Conservation (phyloP, 1,140 invertebrate genomes). For the Drosophila tsacasi region DNA sequence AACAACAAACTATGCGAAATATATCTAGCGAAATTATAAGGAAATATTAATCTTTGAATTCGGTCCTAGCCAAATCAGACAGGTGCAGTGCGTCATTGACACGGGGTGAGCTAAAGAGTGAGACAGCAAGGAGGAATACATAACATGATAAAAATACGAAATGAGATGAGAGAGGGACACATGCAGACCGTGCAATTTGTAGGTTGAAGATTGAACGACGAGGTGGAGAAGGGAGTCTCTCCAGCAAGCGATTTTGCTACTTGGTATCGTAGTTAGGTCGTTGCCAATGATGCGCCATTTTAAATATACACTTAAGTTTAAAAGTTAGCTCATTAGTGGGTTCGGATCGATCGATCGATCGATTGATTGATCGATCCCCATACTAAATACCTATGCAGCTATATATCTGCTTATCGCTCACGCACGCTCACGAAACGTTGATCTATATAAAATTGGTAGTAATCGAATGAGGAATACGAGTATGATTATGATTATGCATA, state of each 20-base stretch:
- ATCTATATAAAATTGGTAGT: constrained; percentile 70
- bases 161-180: constrained; percentile 36
- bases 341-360: constrained; percentile 32
- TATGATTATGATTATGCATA: constrained; percentile 43
- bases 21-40: constrained; percentile 48
- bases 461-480: constrained; percentile 63
- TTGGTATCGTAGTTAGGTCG: constrained; percentile 58
- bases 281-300: constrained; percentile 80
- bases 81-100: constrained; percentile 42
- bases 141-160: background rate
- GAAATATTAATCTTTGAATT: constrained; percentile 37
- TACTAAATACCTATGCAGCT: constrained; percentile 26
- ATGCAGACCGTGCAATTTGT: constrained; percentile 80
- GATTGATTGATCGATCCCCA: constrained; percentile 28
- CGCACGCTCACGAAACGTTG: constrained; percentile 66
- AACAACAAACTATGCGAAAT: constrained; percentile 36
- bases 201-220: constrained; percentile 61
- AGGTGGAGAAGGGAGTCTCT: constrained; percentile 12
- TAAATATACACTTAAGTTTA: constrained; percentile 77
- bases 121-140: constrained; percentile 16
- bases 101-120: constrained; percentile 42
- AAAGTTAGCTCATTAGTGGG: constrained; percentile 60
- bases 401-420: constrained; percentile 41
- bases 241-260: constrained; percentile 39
- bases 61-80: constrained; percentile 29